phyloP scores from a whole-genome alignment of 2,888 invertebrate genomes.

The Diadegma fenestrale region DNA sequence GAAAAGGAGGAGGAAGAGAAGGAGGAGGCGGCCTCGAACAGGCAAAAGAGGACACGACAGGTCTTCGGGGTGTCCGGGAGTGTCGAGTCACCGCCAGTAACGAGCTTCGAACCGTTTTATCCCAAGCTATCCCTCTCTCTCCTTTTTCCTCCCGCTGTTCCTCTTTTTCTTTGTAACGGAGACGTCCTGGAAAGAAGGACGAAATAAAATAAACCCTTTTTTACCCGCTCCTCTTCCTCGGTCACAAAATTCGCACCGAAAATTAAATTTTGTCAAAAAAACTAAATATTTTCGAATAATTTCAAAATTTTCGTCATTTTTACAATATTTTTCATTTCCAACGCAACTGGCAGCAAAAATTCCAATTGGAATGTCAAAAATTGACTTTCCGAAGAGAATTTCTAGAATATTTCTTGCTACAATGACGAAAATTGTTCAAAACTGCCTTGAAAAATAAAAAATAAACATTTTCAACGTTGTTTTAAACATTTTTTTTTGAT shows the following conservation, averaged over 20 bases:
- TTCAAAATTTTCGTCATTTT: too few relatives aligned
- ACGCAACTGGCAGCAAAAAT: too few relatives aligned
- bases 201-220: conserved; percentile 46
- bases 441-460: too few relatives aligned
- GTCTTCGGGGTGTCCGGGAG: conserved; percentile 72
- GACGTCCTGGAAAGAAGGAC: conserved; percentile 20
- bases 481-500: too few relatives aligned
- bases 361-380: too few relatives aligned
- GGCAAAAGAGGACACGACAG: conserved; percentile 62
- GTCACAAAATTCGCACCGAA: conserved; percentile 8
- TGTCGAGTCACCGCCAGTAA: conserved; percentile 84
- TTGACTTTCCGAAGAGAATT: too few relatives aligned
- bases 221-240: neutral
- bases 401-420: too few relatives aligned
- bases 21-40: conserved; percentile 52
- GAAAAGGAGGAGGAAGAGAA: conserved; percentile 17
- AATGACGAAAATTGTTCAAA: too few relatives aligned
- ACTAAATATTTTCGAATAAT: too few relatives aligned
- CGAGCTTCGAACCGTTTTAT: conserved; percentile 79
- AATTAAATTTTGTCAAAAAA: neutral
- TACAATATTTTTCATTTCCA: too few relatives aligned
- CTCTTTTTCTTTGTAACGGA: conserved; percentile 70
- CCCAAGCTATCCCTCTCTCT: conserved; percentile 25
- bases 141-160: conserved; percentile 17
- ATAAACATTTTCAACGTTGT: too few relatives aligned